Conservation (phyloP, 2,888 invertebrate species). For the Cryptus armator region DNA sequence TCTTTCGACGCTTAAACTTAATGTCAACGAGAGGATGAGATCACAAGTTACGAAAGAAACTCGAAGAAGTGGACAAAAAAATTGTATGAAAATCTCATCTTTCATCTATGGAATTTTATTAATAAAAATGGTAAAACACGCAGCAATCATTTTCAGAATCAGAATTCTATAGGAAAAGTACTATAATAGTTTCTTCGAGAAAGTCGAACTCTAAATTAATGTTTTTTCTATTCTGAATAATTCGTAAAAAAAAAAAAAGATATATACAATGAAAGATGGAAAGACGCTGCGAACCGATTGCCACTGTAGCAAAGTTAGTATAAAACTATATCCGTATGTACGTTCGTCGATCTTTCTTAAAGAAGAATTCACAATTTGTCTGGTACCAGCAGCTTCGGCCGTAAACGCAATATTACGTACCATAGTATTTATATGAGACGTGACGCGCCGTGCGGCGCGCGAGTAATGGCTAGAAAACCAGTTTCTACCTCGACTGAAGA, state of each 20-base stretch:
- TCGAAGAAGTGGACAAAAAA: background rate
- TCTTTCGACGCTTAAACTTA: background rate
- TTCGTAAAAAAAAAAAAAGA: no score
- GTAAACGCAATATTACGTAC: constrained; percentile 75
- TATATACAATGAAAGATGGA: background rate
- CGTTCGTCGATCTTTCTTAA: constrained; percentile 49
- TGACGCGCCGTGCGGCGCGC: constrained; percentile 72
- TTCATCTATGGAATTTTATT: background rate
- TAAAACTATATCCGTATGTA: constrained; percentile 19
- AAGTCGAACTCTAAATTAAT: no score
- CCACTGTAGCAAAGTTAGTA: background rate
- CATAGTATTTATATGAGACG: constrained; percentile 75
- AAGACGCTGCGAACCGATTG: background rate
- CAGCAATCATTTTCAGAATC: no score
- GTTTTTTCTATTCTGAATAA: no score
- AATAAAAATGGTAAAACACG: background rate
- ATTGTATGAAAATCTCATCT: background rate
- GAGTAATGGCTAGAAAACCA: constrained; percentile 79
- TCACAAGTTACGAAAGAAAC: background rate
- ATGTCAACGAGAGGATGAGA: background rate
- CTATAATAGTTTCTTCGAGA: no score
- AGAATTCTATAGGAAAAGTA: no score
- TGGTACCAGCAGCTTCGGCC: constrained; percentile 68
- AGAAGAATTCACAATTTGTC: constrained; percentile 70
- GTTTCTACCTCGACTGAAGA: constrained; percentile 70